Conservation (phyloP, 1,140 invertebrate species). For the Oreohelix idahoensis region DNA sequence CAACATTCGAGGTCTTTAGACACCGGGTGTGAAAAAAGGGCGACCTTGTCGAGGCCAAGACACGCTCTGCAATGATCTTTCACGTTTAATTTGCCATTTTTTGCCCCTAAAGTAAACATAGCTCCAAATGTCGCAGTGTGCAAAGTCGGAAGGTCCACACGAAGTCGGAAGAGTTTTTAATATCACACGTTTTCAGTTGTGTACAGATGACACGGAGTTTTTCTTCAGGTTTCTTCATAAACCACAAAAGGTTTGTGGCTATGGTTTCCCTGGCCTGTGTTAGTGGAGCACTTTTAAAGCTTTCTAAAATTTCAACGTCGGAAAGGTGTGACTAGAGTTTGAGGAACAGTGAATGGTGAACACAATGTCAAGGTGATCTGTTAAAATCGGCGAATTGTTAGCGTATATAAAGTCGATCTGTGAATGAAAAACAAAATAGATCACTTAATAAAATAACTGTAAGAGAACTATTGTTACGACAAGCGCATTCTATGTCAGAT, state of each 20-base stretch:
- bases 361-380: no score
- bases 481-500: no score
- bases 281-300: not conserved
- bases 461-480: no score
- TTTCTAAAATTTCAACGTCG: not conserved
- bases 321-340: no score
- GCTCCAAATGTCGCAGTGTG: constrained; percentile 7
- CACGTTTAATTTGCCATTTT: constrained; percentile 15
- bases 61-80: constrained; percentile 16
- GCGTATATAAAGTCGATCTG: no score
- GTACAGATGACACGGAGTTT: not conserved
- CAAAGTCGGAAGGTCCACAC: not conserved
- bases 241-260: not conserved
- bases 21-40: constrained; percentile 2
- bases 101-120: not conserved
- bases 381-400: no score
- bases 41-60: not conserved
- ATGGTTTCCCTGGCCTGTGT: not conserved
- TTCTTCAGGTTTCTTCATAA: not conserved
- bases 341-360: no score
- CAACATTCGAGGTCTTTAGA: not conserved
- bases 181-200: not conserved
- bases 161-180: not conserved
- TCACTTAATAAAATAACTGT: no score
- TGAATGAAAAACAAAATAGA: no score